A percentile compares a stretch with the other conserved stretches of the same genome.
Evolutionary conservation across 2,113 vertebrate genomes (phyloP).

Genomic region (Lanius ludovicianus): DNA sequence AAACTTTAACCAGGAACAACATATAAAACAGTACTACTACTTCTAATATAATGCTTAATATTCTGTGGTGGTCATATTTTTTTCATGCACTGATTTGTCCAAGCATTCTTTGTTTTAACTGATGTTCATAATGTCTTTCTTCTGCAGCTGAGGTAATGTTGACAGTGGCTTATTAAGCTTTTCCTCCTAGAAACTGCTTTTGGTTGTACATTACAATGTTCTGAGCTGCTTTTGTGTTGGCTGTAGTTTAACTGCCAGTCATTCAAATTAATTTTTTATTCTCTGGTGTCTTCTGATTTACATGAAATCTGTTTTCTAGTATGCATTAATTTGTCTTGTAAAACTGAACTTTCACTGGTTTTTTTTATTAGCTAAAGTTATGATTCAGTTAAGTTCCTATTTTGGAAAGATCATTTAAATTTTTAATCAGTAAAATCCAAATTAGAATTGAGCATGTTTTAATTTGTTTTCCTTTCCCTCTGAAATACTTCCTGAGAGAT

Average conservation of each 20-base stretch:
- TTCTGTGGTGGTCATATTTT: neutral
- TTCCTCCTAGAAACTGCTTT: neutral
- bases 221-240: neutral
- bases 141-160: neutral
- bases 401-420: neutral
- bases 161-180: neutral
- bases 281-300: neutral
- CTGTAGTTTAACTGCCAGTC: neutral
- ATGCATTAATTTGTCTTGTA: conserved; percentile 3
- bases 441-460: neutral
- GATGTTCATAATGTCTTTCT: neutral
- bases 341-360: neutral
- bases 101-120: neutral
- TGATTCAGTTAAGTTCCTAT: neutral
- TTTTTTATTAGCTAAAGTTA: conserved; percentile 9
- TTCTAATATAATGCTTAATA: neutral
- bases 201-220: neutral
- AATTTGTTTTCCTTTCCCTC: neutral
- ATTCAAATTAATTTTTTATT: conserved; percentile 18
- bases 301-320: neutral
- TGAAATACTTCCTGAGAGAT: neutral
- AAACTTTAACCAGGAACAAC: neutral
- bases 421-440: conserved; percentile 13
- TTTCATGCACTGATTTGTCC: neutral
- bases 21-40: neutral